A percentile compares a stretch with the other conserved stretches of the same genome.
These are phyloP conservation scores for Gortyna flavago DNA, from an alignment of 2,888 invertebrate genomes.

Conservation along the genomic window DNA sequence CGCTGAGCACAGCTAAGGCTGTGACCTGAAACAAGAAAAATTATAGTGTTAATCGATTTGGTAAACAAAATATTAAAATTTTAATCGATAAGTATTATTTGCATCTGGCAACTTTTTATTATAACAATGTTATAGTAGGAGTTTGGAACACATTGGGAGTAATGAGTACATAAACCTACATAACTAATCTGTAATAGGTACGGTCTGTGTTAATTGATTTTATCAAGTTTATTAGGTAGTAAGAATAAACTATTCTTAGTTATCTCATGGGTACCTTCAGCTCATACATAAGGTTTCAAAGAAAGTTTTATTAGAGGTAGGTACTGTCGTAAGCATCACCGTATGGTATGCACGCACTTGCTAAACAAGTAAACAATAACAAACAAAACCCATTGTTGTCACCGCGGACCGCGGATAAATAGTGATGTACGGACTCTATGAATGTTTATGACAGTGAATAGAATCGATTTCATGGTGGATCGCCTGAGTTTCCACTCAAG, in stretches of 20 bases:
- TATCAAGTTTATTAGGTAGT: background rate
- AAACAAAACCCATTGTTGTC: conserved; percentile 52
- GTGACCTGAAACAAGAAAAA: conserved; percentile 89
- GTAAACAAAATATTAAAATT: background rate
- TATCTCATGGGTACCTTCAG: background rate
- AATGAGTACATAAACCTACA: no score
- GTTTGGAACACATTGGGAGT: no score
- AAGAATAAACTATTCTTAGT: background rate
- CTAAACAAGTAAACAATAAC: conserved; percentile 37
- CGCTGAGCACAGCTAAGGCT: conserved; percentile 89
- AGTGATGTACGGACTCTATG: conserved; percentile 21
- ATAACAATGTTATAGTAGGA: background rate
- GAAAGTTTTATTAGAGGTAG: conserved; percentile 39
- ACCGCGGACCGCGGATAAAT: background rate
- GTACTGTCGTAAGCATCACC: background rate
- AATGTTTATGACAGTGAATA: conserved; percentile 23
- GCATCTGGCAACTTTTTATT: conserved; percentile 38
- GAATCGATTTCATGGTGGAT: conserved; percentile 55
- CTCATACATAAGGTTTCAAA: background rate
- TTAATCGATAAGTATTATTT: conserved; percentile 47
- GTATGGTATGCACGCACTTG: background rate
- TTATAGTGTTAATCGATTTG: conserved; percentile 42
- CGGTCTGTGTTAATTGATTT: background rate
- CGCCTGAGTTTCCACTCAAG: conserved; percentile 32
- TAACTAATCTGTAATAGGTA: no score